Conservation (phyloP, 2,113 vertebrate species). For the Sinocyclocheilus anshuiensis region DNA sequence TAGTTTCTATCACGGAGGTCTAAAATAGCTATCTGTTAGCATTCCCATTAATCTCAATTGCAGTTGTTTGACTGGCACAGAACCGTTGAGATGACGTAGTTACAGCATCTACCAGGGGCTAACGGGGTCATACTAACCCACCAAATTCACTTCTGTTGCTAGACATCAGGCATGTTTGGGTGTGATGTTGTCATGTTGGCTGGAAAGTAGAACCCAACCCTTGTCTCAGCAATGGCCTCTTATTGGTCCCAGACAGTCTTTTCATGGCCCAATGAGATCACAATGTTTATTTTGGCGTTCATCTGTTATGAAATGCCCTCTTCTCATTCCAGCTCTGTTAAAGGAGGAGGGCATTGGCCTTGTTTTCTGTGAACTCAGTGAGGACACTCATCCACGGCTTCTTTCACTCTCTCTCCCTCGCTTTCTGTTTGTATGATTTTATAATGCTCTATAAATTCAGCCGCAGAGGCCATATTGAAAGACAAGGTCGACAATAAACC, state of each 20-base stretch:
- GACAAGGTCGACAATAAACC: slow-evolving; percentile 51
- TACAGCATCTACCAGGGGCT: background rate
- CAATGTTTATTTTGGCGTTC: slow-evolving; percentile 36
- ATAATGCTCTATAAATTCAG: slow-evolving; percentile 49
- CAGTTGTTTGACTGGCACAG: background rate
- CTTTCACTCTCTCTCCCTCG: background rate
- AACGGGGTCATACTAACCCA: background rate
- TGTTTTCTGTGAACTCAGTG: slow-evolving; percentile 28
- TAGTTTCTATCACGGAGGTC: too few species aligned
- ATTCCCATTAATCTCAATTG: background rate
- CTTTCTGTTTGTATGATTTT: slow-evolving; percentile 43
- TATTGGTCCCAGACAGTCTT: slow-evolving; percentile 23
- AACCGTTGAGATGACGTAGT: background rate
- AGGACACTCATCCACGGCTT: slow-evolving; percentile 2
- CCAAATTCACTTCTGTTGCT: background rate
- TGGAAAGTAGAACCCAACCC: slow-evolving; percentile 18
- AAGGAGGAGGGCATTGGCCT: slow-evolving; percentile 3
- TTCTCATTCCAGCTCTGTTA: background rate
- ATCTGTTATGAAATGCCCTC: slow-evolving; percentile 13
- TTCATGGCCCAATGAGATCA: slow-evolving; percentile 31
- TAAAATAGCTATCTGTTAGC: too few species aligned
- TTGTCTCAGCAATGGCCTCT: background rate
- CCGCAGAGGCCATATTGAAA: slow-evolving; percentile 40
- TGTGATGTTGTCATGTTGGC: slow-evolving; percentile 4
- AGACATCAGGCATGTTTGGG: slow-evolving; percentile 12